Evolutionary conservation across 1,140 invertebrate genomes (phyloP).

Genomic region (Sitophilus oryzae): DNA sequence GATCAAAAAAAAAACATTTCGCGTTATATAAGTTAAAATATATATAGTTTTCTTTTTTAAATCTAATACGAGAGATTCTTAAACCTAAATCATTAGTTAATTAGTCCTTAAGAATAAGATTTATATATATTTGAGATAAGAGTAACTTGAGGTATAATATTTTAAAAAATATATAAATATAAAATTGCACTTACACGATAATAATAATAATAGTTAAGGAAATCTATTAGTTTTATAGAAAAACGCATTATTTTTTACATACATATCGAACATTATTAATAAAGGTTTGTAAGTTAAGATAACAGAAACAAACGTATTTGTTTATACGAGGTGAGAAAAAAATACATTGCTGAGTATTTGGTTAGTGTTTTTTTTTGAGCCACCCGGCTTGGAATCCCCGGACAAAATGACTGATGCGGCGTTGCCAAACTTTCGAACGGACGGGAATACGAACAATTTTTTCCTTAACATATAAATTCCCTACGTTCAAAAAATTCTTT

Average conservation of each 20-base stretch:
- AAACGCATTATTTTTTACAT: neutral
- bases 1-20: neutral
- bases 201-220: constrained; percentile 11
- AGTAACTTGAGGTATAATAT: constrained; percentile 36
- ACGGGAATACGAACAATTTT: constrained; percentile 5
- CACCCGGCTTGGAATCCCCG: neutral
- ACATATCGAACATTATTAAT: too few relatives aligned
- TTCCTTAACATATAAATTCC: neutral
- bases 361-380: neutral
- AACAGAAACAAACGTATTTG: too few relatives aligned
- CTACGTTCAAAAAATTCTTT: constrained; percentile 5
- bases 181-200: constrained; percentile 36
- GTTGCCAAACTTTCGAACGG: constrained; percentile 1
- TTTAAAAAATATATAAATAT: constrained; percentile 22
- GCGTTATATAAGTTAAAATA: too few relatives aligned
- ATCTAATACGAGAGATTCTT: constrained; percentile 30
- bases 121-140: constrained; percentile 32
- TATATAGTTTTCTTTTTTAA: too few relatives aligned
- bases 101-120: constrained; percentile 15
- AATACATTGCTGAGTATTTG: constrained; percentile 9
- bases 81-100: constrained; percentile 26
- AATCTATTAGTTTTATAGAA: neutral
- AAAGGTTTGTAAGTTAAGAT: too few relatives aligned
- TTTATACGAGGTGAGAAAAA: too few relatives aligned
- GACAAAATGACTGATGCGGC: neutral